Conservation (phyloP, 2,888 invertebrate genomes). For the Lepidochitona cinerea region DNA sequence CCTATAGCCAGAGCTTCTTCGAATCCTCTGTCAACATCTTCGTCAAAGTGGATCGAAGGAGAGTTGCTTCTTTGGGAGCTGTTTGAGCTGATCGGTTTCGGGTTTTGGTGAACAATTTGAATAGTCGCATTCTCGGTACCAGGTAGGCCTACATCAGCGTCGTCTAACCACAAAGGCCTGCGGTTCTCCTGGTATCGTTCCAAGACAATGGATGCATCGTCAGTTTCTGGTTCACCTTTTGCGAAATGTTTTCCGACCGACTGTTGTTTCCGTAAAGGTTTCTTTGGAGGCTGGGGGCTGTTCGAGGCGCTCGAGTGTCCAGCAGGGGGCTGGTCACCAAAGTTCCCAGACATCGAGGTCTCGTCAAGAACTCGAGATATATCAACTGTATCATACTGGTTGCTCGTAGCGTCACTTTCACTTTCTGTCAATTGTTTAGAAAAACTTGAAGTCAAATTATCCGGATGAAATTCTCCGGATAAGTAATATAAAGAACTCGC, state of each 20-base stretch:
- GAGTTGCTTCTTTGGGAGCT: background rate
- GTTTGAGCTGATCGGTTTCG: background rate
- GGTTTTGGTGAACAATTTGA: background rate
- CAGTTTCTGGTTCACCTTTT: background rate
- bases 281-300: background rate
- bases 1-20: constrained; percentile 49
- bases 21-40: constrained; percentile 51
- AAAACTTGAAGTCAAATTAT: constrained; percentile 37
- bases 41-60: constrained; percentile 37
- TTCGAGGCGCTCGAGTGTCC: background rate
- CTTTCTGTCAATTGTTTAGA: constrained; percentile 29
- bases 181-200: background rate
- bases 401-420: constrained; percentile 36
- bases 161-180: background rate
- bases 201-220: background rate
- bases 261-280: background rate
- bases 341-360: background rate
- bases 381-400: constrained; percentile 43
- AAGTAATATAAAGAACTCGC: constrained; percentile 40
- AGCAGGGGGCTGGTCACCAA: background rate
- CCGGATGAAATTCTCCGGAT: constrained; percentile 52
- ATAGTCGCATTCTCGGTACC: background rate
- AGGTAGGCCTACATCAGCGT: background rate
- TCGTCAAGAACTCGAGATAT: constrained; percentile 39
- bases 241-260: background rate